Evolutionary conservation across 2,113 vertebrate genomes (phyloP).

Genomic region (Elgaria multicarinata): DNA sequence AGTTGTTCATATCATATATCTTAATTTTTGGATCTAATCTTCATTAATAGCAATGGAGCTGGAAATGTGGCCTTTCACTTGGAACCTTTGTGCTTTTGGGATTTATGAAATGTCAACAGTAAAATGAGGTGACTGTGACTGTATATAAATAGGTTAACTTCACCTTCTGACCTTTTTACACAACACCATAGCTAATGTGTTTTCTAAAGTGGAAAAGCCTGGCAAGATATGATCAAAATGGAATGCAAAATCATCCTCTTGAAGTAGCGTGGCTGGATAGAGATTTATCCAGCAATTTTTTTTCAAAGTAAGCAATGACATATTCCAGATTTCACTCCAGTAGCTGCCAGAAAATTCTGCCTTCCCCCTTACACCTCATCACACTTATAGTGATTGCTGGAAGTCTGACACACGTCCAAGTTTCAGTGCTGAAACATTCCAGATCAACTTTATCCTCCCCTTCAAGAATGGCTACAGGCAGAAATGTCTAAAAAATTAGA

Average conservation of each 20-base stretch:
- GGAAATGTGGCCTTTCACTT: conserved; percentile 40
- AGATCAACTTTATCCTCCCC: background rate
- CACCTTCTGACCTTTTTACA: conserved; percentile 27
- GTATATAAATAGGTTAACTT: conserved; percentile 39
- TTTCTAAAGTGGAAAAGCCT: conserved; percentile 26
- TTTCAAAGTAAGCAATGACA: conserved; percentile 13
- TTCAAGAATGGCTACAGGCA: background rate
- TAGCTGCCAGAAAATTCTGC: background rate
- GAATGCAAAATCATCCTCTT: conserved; percentile 19
- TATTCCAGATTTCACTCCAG: conserved; percentile 31
- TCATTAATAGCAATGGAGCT: conserved; percentile 17
- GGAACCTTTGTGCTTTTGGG: conserved; percentile 31
- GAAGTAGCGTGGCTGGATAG: background rate
- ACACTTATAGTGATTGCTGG: conserved; percentile 7
- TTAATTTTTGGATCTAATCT: background rate
- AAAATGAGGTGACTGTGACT: conserved; percentile 22
- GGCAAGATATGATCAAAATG: conserved; percentile 28
- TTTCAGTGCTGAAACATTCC: background rate
- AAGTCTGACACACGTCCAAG: background rate
- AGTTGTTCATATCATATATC: too few species aligned
- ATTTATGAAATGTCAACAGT: conserved; percentile 2
- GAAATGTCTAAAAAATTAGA: background rate
- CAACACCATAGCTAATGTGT: conserved; percentile 26
- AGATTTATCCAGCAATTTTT: conserved; percentile 27
- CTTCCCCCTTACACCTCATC: conserved; percentile 4